Evolutionary conservation across 2,113 vertebrate genomes (phyloP).

Genomic region (Engraulis encrasicolus): DNA sequence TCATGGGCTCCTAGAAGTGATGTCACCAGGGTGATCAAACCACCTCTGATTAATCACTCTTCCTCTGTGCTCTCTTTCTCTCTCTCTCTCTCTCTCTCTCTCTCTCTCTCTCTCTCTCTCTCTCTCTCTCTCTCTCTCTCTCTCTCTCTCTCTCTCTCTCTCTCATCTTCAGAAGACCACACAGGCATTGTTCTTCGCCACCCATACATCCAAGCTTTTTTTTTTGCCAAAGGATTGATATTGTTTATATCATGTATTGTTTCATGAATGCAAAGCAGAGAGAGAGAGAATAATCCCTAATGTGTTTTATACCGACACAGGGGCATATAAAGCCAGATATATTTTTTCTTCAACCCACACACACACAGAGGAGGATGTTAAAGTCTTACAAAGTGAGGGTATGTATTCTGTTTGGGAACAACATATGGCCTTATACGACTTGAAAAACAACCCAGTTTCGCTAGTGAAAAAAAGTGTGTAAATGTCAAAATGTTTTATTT

Average conservation of each 20-base stretch:
- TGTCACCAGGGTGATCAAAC: slow-evolving; percentile 48
- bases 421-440: slow-evolving; percentile 13
- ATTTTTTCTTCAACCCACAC: slow-evolving; percentile 4
- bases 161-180: neutral
- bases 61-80: neutral
- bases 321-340: neutral
- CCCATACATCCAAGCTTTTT: neutral
- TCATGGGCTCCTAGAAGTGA: slow-evolving; percentile 58
- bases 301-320: neutral
- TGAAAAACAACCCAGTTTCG: neutral
- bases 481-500: slow-evolving; percentile 65
- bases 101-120: slow-evolving; percentile 48
- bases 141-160: neutral
- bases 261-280: neutral
- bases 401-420: neutral
- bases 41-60: slow-evolving; percentile 62
- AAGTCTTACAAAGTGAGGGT: neutral
- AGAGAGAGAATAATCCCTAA: slow-evolving; percentile 1
- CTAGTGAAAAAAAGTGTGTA: slow-evolving; percentile 29
- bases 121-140: slow-evolving; percentile 46
- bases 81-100: neutral
- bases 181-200: slow-evolving; percentile 4
- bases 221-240: neutral
- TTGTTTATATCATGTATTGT: neutral
- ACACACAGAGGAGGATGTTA: neutral